These are phyloP conservation scores for Actinernus sp. DNA, from an alignment of 92 coral and sea anemone genomes.

Conservation along the genomic window DNA sequence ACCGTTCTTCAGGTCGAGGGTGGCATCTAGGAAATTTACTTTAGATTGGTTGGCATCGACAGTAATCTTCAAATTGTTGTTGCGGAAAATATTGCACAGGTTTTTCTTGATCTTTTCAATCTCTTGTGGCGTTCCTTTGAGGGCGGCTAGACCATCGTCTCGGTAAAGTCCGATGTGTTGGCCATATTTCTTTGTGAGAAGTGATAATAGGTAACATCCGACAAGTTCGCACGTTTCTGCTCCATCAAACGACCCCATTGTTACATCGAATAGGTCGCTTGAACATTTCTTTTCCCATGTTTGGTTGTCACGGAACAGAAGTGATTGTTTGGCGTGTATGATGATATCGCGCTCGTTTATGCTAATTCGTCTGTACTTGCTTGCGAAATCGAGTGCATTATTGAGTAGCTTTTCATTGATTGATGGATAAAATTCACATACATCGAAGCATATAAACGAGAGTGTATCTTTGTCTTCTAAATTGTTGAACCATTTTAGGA, in stretches of 20 bases:
- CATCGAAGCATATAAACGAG: constrained; percentile 7
- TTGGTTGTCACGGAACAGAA: constrained; percentile 9
- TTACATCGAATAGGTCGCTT: constrained; percentile 39
- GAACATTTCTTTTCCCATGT: constrained; percentile 33
- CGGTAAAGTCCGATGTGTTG: constrained; percentile 3
- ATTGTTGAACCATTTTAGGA: constrained; percentile 30
- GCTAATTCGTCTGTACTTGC: not conserved
- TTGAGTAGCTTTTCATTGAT: not conserved
- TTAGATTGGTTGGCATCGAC: constrained; percentile 5
- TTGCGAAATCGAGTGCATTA: constrained; percentile 13
- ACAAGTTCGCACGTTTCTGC: constrained; percentile 58
- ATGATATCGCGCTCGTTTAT: too few relatives aligned
- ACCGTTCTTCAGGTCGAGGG: constrained; percentile 2
- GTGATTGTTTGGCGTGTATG: constrained; percentile 8
- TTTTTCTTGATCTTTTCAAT: constrained; percentile 2
- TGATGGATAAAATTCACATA: not conserved
- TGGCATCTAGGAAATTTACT: not conserved
- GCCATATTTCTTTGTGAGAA: not conserved
- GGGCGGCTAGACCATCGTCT: constrained; percentile 11
- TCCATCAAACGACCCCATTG: constrained; percentile 68
- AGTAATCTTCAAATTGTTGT: constrained; percentile 5
- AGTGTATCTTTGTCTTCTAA: constrained; percentile 1
- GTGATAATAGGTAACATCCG: constrained; percentile 23
- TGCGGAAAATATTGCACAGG: not conserved
- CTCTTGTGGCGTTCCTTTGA: not conserved